phyloP scores from a whole-genome alignment of 2,797 vertebrate species.

The Enteromius unitaeniatus region DNA sequence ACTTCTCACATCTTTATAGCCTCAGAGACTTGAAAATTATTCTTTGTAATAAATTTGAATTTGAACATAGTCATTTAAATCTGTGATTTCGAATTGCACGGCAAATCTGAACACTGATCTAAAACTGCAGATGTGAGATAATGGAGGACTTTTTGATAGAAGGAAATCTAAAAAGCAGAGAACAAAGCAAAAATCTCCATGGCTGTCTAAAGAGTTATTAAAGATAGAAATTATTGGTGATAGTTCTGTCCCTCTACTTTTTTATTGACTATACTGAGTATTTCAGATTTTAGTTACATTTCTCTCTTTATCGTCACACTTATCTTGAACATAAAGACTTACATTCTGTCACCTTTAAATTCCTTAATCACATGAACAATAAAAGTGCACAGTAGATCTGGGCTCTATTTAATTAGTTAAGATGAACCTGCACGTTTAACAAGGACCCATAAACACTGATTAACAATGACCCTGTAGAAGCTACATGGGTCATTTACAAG shows the following conservation, averaged over 20 bases:
- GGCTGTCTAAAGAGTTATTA: neutral
- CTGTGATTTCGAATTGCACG: neutral
- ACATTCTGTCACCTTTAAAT: neutral
- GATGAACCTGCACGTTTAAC: slow-evolving; percentile 35
- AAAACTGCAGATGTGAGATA: neutral
- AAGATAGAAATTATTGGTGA: neutral
- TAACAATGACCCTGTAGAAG: slow-evolving; percentile 39
- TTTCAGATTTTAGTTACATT: neutral
- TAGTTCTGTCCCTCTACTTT: neutral
- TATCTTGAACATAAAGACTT: slow-evolving; percentile 7
- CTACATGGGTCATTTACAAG: slow-evolving; percentile 34
- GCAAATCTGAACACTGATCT: neutral
- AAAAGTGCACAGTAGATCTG: neutral
- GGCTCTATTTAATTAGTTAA: slow-evolving; percentile 39
- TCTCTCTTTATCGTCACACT: slow-evolving; percentile 1
- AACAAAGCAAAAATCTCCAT: neutral
- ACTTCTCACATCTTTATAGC: neutral
- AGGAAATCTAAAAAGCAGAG: neutral
- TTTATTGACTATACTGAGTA: neutral
- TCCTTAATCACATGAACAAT: slow-evolving; percentile 10
- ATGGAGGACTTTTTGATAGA: neutral
- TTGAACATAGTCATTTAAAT: neutral
- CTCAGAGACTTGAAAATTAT: neutral
- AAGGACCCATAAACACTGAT: slow-evolving; percentile 43
- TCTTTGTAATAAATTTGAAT: neutral